Conservation (phyloP, 2,888 invertebrate species). For the Pollenia labialis region DNA sequence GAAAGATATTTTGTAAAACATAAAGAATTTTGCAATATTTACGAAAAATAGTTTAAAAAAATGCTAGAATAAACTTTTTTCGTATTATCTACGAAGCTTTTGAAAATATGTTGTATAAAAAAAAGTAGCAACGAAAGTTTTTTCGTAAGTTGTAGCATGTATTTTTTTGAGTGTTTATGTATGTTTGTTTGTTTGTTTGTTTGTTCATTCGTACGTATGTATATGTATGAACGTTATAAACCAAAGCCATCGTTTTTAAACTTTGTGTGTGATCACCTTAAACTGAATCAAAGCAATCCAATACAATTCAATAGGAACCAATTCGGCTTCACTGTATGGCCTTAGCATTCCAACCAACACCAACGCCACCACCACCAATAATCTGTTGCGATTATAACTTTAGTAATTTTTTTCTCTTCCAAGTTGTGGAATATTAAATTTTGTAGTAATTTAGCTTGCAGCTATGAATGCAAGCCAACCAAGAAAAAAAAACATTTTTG, state of each 20-base stretch:
- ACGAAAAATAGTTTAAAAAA: too few relatives aligned
- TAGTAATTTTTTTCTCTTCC: conserved; percentile 6
- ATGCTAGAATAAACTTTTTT: too few relatives aligned
- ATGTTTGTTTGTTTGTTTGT: neutral
- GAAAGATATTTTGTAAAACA: too few relatives aligned
- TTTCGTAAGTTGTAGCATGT: too few relatives aligned
- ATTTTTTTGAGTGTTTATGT: too few relatives aligned
- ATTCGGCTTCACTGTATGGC: too few relatives aligned
- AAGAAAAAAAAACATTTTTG: conserved; percentile 32
- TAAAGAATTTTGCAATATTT: too few relatives aligned
- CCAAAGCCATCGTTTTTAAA: conserved; percentile 4
- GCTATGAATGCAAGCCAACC: conserved; percentile 45
- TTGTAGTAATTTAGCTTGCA: conserved; percentile 55
- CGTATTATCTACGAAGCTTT: too few relatives aligned
- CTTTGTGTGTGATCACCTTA: conserved; percentile 19
- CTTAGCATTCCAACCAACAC: conserved; percentile 4
- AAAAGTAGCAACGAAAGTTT: too few relatives aligned
- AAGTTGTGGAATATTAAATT: conserved; percentile 53
- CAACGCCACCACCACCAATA: conserved; percentile 52
- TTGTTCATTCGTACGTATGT: neutral
- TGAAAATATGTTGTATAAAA: too few relatives aligned
- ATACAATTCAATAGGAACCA: neutral
- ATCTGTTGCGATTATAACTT: conserved; percentile 55
- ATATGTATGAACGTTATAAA: conserved; percentile 4
- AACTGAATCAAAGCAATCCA: conserved; percentile 31